Base-by-base conservation (phyloP, 2,888 invertebrate species). In the Erpobdella octoculata region DNA sequence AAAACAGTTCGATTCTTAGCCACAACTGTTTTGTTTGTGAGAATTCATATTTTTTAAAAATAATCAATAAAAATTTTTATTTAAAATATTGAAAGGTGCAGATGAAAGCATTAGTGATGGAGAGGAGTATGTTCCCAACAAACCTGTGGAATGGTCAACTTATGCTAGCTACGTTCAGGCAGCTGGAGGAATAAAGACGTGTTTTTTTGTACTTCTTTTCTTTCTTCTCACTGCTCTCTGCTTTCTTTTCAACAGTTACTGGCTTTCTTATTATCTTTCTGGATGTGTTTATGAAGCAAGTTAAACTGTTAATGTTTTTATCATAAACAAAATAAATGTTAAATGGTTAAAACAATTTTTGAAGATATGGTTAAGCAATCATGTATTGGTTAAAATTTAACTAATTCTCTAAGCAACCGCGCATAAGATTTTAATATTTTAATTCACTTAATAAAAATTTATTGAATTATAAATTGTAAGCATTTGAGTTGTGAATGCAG, bases 201-300 rank as follows among this genome's bases (percentile, higher is more conserved):
- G 75, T 28, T 5, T 73, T 0, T 25, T 78, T 5, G 77, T 78
- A 25, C 31, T 80, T 5, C 33, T 79, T 0, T 71, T 86, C 33
- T 86, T 87, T 74, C 78, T 85, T 6, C 31, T 86, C 41, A 86
- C 86, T 74, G 85, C 87, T 37, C 85, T 85, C 6, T 83, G 85
- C 15, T 83, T 85, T 21, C 84, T 86, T 0, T 86, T 87, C 77
- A 86, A 87, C 65, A 86, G 86, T 66, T 87, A 87, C 85, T 88
- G 88, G 87, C 81, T 88, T 25, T 78, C 72, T 3, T 80, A 83
- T 70, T 88, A 88, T 88, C 78, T 86, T 21, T 80, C 82, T 67
- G 82, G 82, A 74, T 85, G 85, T 21, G 79, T 79, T 76, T 21
- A 53, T 3, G 28, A 12, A 25, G 21, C 2, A 53, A 53, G 28